Percentiles rank a stretch among this genome's conserved stretches.
Evolutionary conservation across 2,113 vertebrate genomes (phyloP).

Genomic region (Monarcha castaneiventris): DNA sequence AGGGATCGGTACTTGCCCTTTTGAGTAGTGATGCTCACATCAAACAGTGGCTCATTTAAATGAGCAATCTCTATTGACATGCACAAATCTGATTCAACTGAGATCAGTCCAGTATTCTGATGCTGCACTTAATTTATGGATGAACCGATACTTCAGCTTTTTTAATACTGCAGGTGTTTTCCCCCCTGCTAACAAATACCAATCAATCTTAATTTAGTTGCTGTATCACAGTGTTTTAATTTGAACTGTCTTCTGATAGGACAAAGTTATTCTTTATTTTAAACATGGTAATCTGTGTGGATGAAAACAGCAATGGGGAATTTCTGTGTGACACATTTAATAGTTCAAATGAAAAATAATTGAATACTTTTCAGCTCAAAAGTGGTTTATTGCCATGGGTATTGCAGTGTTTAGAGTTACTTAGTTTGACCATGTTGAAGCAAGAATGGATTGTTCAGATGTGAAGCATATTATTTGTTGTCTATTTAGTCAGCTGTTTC

Average conservation of each 20-base stretch:
- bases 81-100: neutral
- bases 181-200: slow-evolving; percentile 33
- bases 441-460: slow-evolving; percentile 3
- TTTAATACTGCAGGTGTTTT: neutral
- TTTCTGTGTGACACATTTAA: slow-evolving; percentile 30
- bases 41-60: slow-evolving; percentile 1
- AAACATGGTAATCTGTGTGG: neutral
- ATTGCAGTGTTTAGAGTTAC: slow-evolving; percentile 29
- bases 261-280: slow-evolving; percentile 18
- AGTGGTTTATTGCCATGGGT: slow-evolving; percentile 36
- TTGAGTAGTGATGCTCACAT: neutral
- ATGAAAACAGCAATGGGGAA: slow-evolving; percentile 18
- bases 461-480: slow-evolving; percentile 28
- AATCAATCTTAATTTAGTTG: slow-evolving; percentile 24
- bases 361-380: slow-evolving; percentile 30
- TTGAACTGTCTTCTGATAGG: slow-evolving; percentile 19
- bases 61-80: neutral
- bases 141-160: neutral
- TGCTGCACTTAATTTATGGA: neutral
- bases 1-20: neutral
- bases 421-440: slow-evolving; percentile 17
- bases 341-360: slow-evolving; percentile 54
- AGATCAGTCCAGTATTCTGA: neutral
- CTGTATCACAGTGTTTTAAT: neutral
- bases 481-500: slow-evolving; percentile 23